These are phyloP conservation scores for Ataeniobius toweri DNA, from an alignment of 2,797 vertebrate species.

Conservation along the genomic window DNA sequence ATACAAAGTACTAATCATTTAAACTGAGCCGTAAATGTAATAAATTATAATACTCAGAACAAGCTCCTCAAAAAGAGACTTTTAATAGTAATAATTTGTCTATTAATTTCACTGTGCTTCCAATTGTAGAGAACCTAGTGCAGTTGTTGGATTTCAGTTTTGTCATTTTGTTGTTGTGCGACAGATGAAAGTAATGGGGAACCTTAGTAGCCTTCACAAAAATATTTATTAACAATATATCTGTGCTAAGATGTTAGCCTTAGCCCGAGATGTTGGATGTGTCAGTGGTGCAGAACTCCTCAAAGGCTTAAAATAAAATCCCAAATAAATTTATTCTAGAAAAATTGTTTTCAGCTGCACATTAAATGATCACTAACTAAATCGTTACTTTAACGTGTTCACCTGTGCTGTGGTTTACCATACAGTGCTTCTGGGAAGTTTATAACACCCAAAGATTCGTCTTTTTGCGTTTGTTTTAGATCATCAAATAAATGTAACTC, in stretches of 20 bases:
- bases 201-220: background rate
- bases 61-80: background rate
- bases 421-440: no score
- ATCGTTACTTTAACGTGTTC: no score
- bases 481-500: no score
- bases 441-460: no score
- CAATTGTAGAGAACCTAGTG: background rate
- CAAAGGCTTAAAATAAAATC: background rate
- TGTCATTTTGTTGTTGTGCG: background rate
- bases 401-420: no score
- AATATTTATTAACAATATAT: background rate
- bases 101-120: background rate
- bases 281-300: background rate
- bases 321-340: no score
- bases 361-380: no score
- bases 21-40: slow-evolving; percentile 34
- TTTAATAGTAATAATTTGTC: background rate
- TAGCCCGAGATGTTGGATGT: background rate
- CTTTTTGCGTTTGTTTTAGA: no score
- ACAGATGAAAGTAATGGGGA: background rate
- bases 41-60: background rate
- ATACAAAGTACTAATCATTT: slow-evolving; percentile 15
- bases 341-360: no score
- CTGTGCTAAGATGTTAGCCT: background rate
- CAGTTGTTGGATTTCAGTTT: background rate